phyloP scores from a whole-genome alignment of 1,140 invertebrate genomes.

The Drosophila chauvacae region DNA sequence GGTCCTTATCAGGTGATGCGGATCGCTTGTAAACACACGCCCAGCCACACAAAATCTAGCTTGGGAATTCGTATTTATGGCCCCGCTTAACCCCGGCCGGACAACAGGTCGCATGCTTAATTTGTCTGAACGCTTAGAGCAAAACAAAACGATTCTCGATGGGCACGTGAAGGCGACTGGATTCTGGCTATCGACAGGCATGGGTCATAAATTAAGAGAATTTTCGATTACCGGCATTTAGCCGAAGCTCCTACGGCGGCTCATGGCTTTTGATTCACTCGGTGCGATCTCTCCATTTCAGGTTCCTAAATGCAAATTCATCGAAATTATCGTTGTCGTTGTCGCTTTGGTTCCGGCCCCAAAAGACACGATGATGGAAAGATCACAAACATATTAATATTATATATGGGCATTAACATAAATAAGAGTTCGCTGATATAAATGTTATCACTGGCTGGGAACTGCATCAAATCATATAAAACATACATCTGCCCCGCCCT shows the following conservation, averaged over 20 bases:
- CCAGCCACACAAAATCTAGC: slow-evolving; percentile 19
- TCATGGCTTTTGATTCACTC: slow-evolving; percentile 70
- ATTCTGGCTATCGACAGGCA: slow-evolving; percentile 36
- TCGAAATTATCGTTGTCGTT: slow-evolving; percentile 34
- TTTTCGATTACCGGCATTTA: slow-evolving; percentile 72
- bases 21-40: slow-evolving; percentile 47
- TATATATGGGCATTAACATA: slow-evolving; percentile 58
- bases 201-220: slow-evolving; percentile 68
- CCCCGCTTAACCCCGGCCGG: slow-evolving; percentile 30
- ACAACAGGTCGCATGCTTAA: slow-evolving; percentile 63
- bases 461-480: slow-evolving; percentile 19
- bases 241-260: slow-evolving; percentile 54
- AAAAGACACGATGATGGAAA: slow-evolving; percentile 50
- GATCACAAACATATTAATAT: slow-evolving; percentile 45
- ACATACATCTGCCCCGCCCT: slow-evolving; percentile 66
- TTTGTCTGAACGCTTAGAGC: slow-evolving; percentile 30
- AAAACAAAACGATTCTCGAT: slow-evolving; percentile 28
- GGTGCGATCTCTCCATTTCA: slow-evolving; percentile 40
- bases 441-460: slow-evolving; percentile 37
- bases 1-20: slow-evolving; percentile 38
- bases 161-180: slow-evolving; percentile 42
- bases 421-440: slow-evolving; percentile 47
- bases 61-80: slow-evolving; percentile 9
- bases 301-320: slow-evolving; percentile 66
- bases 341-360: slow-evolving; percentile 64